These are phyloP conservation scores for Trileptium ribeirensis DNA, from an alignment of 2,888 invertebrate genomes.

Conservation along the genomic window DNA sequence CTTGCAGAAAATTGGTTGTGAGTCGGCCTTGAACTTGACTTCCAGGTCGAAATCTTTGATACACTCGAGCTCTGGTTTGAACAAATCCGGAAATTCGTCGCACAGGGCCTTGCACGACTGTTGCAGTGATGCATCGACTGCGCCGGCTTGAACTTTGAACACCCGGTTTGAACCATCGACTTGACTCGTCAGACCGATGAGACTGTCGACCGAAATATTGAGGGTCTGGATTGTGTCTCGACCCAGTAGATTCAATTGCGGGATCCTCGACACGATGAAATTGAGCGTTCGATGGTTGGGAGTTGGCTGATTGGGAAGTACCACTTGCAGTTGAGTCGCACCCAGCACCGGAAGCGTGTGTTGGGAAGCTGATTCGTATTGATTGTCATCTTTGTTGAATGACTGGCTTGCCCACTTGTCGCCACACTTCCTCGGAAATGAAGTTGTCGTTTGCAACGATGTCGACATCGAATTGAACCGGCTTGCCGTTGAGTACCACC, in stretches of 20 bases:
- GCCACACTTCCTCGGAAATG: background rate
- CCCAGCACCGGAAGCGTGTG: too few species aligned
- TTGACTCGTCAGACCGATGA: too few species aligned
- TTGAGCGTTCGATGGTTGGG: too few species aligned
- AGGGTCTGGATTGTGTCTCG: background rate
- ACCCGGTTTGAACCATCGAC: too few species aligned
- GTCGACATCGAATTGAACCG: constrained; percentile 21
- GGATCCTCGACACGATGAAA: constrained; percentile 3
- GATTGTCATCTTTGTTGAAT: too few species aligned
- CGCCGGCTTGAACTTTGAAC: too few species aligned
- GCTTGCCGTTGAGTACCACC: background rate
- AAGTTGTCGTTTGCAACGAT: constrained; percentile 18
- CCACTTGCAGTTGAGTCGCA: too few species aligned
- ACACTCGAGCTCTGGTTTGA: background rate
- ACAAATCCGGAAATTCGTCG: background rate
- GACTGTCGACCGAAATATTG: background rate
- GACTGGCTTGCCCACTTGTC: background rate
- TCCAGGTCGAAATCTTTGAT: background rate
- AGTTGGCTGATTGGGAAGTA: too few species aligned
- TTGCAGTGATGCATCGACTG: too few species aligned
- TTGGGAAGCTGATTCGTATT: too few species aligned
- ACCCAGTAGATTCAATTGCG: background rate
- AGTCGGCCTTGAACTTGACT: constrained; percentile 2
- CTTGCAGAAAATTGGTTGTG: constrained; percentile 1
- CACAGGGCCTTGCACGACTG: background rate